Base-by-base conservation (phyloP, 2,888 invertebrate species). In the Agrotis segetum region DNA sequence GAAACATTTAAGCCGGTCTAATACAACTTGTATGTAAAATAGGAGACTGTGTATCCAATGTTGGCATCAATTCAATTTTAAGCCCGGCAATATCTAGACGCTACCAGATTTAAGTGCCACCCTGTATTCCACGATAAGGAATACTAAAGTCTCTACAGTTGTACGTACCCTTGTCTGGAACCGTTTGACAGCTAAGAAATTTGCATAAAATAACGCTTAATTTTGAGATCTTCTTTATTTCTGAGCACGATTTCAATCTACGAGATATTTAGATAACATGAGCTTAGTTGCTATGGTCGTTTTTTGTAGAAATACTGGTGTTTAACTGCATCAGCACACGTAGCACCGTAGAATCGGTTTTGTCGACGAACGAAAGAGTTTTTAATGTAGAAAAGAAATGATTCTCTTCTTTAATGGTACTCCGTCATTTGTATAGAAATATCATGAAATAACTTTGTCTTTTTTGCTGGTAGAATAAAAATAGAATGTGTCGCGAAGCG, bases 61-160 rank as follows among this genome's bases (percentile, higher is more conserved):
- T 46, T 60, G 67, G 73, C 46, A 67, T 49, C 53, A 63, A 67
- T 78, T 79, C 49, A 79, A 73, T 77, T 77, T 56, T 77, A 73
- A 79, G 74, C 76, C 24, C 46, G 13, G 60, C 29, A n/a, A 50
- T 66, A 55, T 77, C 55, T 52, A 71, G 64, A 60, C 44, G n/a
- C 61, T 78, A 50, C 49, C 62, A 63, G 66, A 55, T 67, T 78
- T 60, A 34, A 77, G 62, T 63, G 14, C 59, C 21, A 3, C 24
- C 52, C 62, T 77, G 79, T 52, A 9, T 59, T 55, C 62, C 60
- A 40, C 46, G 77, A 77, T 77, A 79, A 79, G 76, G 50, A 62
- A 66, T 46, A 19, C 34, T 66, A 44, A 53, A 77, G 47, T 77
- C 19, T 63, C 17, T 16, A 4, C 11, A 49, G 11, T 2, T 4